Base-by-base conservation (phyloP, 2,797 vertebrate species). In the Peromyscus eremicus region DNA sequence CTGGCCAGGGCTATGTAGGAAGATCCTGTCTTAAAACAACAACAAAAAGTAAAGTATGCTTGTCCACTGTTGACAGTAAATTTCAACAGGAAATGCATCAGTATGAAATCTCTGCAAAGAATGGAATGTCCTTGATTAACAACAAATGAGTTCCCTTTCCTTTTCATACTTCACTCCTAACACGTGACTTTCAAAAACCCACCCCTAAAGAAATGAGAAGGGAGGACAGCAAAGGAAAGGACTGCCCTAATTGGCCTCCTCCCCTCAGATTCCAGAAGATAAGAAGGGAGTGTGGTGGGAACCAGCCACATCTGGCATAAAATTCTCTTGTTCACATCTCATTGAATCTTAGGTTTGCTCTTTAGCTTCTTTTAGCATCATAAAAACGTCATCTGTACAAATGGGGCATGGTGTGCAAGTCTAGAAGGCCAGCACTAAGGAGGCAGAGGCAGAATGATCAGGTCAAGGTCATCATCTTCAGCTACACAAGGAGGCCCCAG, bases 51-150 rank as follows among this genome's bases (percentile, higher is more conserved):
- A 66, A 94, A 97, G 57, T 57, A 25, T 73, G 60, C 75, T 95
- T 94, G n/a, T 83, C 77, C 91, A 80, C 43, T 86, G 73, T 73
- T 94, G 88, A 96, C 52, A 96, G 75, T 32, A 96, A 95, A 94
- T 83, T 57, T 96, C 96, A 97, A 96, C 91, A 97, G 94, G 91
- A 98, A 97, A 94, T 66, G 46, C 46, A 97, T 94, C 76, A 75
- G 46, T 71, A 91, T 66, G 89, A 93, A 97, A 94, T 83, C 92
- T 95, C 64, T 60, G 82, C 94, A 95, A 95, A 96, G 95, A 83
- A 97, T 89, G 94, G 93, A 96, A 96, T 95, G 94, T 95, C 52
- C 96, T 68, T 92, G 88, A 95, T 94, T 92, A 94, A 96, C 86
- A 95, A 91, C 80, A 88, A 96, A 81, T 93, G 71, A 97, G 43